phyloP scores from a whole-genome alignment of 2,113 vertebrate species.

The Bucco capensis region DNA sequence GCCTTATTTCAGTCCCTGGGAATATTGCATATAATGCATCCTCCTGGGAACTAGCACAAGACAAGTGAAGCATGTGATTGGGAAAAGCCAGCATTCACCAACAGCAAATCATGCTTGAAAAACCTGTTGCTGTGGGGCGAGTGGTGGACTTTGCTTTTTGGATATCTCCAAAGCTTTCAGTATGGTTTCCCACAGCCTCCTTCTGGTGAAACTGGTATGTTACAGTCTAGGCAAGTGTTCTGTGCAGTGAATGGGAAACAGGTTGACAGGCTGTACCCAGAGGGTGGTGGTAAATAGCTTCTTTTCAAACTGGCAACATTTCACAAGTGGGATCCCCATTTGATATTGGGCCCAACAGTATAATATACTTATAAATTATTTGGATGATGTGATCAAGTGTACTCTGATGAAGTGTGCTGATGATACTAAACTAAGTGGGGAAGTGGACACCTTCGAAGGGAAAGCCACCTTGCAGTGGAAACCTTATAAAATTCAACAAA shows the following conservation, averaged over 20 bases:
- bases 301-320: not conserved
- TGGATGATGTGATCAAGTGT: not conserved
- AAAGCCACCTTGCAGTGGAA: no score
- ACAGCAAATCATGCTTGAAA: not conserved
- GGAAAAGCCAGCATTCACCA: not conserved
- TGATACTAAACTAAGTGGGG: no score
- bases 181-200: not conserved
- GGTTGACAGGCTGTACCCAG: no score
- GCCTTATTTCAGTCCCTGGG: not conserved
- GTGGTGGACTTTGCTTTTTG: not conserved
- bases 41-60: not conserved
- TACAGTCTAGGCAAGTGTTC: not conserved
- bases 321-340: not conserved
- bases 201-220: not conserved
- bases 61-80: not conserved
- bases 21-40: no score
- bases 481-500: no score
- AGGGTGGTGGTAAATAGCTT: not conserved
- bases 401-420: not conserved
- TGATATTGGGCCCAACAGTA: not conserved
- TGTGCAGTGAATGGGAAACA: not conserved
- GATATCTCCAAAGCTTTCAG: not conserved
- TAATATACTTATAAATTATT: not conserved
- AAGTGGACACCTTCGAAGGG: no score
- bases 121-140: not conserved